Percentiles rank a stretch among this genome's conserved stretches.
phyloP scores from a whole-genome alignment of 2,888 invertebrate species.

The Dasypolia templi region DNA sequence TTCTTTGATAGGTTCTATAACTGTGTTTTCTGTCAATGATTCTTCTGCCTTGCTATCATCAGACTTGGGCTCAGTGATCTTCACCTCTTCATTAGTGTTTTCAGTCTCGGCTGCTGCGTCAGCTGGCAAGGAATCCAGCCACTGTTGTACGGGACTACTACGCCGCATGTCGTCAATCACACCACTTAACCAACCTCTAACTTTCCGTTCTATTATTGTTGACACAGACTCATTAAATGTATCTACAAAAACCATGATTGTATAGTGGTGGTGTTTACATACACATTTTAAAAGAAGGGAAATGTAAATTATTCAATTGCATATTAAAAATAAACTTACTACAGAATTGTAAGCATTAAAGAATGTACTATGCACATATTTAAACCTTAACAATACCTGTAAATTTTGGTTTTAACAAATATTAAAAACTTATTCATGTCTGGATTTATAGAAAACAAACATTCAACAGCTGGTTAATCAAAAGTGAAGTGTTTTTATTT shows the following conservation, averaged over 20 bases:
- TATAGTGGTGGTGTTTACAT: neutral
- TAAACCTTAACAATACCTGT: conserved; percentile 3
- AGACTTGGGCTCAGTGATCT: conserved; percentile 73
- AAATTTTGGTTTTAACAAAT: neutral
- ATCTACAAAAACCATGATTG: conserved; percentile 73
- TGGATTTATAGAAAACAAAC: neutral
- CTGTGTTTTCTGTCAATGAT: conserved; percentile 81
- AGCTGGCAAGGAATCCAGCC: conserved; percentile 93
- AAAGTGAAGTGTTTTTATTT: neutral
- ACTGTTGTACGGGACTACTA: conserved; percentile 93
- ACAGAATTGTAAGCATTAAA: neutral
- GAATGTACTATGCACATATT: neutral
- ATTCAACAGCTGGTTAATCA: neutral
- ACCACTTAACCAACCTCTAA: conserved; percentile 87
- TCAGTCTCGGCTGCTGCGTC: conserved; percentile 71
- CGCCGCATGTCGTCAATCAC: conserved; percentile 91
- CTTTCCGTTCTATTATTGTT: conserved; percentile 86
- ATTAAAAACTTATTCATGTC: neutral
- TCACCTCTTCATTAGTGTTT: conserved; percentile 66
- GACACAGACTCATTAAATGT: conserved; percentile 87
- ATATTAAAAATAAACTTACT: neutral
- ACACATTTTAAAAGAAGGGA: neutral
- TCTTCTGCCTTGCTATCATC: conserved; percentile 83
- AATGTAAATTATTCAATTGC: neutral
- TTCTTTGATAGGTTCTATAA: conserved; percentile 76